These are phyloP conservation scores for Leistus spinibarbis DNA, from an alignment of 2,888 invertebrate genomes.

Conservation along the genomic window DNA sequence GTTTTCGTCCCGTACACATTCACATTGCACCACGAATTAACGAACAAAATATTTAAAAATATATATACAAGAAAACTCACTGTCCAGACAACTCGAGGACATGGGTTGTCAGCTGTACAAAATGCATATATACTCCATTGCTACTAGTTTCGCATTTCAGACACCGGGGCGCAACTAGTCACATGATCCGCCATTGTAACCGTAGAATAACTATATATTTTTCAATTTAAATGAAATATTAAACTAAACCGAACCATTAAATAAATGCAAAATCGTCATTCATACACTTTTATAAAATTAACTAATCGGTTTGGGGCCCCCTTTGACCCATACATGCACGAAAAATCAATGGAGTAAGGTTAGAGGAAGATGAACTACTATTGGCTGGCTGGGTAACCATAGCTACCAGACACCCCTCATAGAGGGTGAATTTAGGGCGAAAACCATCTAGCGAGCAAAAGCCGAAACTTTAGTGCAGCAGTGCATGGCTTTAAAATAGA, in stretches of 20 bases:
- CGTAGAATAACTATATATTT: neutral
- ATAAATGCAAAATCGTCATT: neutral
- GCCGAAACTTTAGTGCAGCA: neutral
- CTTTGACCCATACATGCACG: conserved; percentile 40
- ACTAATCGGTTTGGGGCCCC: neutral
- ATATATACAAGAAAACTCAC: neutral
- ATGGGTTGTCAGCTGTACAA: neutral
- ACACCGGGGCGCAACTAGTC: neutral
- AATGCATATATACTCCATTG: neutral
- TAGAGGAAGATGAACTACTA: conserved; percentile 5
- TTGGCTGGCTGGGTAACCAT: conserved; percentile 21
- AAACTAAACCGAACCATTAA: too few relatives aligned
- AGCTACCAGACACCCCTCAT: conserved; percentile 1
- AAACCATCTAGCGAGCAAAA: neutral
- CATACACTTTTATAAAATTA: neutral
- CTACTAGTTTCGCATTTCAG: neutral
- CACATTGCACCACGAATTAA: neutral
- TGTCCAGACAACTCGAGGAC: neutral
- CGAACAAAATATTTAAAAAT: neutral
- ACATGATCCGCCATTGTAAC: neutral
- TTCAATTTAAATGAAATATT: neutral
- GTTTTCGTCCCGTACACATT: neutral
- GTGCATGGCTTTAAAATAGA: neutral
- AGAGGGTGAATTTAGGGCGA: neutral
- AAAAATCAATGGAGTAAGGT: conserved; percentile 59